These are phyloP conservation scores for Baccha elongata DNA, from an alignment of 2,888 invertebrate genomes.

Conservation along the genomic window DNA sequence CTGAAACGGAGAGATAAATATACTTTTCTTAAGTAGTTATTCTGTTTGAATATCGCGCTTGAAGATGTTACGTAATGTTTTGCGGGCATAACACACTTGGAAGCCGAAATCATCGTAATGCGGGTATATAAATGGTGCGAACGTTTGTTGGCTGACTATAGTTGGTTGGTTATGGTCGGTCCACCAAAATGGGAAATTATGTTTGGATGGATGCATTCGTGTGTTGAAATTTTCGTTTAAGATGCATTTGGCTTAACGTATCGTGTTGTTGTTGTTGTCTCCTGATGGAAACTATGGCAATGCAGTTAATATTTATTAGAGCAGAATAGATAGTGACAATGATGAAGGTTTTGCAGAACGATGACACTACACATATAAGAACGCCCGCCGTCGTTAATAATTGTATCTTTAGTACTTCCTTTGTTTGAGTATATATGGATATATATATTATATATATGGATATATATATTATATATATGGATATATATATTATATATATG, in stretches of 20 bases:
- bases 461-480: too few relatives aligned
- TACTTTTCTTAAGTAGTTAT: conserved; percentile 43
- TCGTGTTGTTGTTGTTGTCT: conserved; percentile 3
- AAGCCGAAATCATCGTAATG: conserved; percentile 28
- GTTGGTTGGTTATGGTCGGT: conserved; percentile 28
- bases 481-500: too few relatives aligned
- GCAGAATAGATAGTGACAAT: conserved; percentile 38
- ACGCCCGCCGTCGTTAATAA: background rate
- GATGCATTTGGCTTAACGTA: conserved; percentile 24
- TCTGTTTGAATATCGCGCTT: conserved; percentile 27
- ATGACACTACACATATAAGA: conserved; percentile 10
- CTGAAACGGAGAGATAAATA: conserved; percentile 36
- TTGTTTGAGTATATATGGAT: too few relatives aligned
- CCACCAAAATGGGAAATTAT: conserved; percentile 49
- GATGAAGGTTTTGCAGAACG: conserved; percentile 1
- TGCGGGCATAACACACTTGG: conserved; percentile 22
- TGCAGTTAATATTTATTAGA: conserved; percentile 47
- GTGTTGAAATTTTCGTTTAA: conserved; percentile 30
- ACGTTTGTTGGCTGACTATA: conserved; percentile 5
- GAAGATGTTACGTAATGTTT: conserved; percentile 34
- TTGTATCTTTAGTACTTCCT: background rate
- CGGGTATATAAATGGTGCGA: conserved; percentile 38
- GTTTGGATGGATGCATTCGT: conserved; percentile 50
- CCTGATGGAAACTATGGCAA: conserved; percentile 1
- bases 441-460: too few relatives aligned